Conservation (phyloP, 1,140 invertebrate species). For the Drosophila sproati region DNA sequence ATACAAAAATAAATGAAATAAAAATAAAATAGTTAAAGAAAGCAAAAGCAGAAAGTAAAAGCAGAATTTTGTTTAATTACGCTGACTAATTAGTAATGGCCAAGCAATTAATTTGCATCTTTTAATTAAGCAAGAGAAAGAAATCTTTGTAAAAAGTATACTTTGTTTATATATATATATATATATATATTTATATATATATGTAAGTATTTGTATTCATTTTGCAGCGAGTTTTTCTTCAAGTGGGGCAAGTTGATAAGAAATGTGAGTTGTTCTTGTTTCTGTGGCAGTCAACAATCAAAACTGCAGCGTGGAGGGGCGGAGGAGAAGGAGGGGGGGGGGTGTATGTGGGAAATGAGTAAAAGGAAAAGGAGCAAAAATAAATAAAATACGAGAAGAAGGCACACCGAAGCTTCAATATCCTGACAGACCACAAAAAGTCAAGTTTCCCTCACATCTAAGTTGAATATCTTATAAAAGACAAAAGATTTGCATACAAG, state of each 20-base stretch:
- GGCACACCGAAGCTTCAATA: background rate
- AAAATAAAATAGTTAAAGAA: background rate
- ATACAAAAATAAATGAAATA: conserved; percentile 4
- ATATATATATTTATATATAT: background rate
- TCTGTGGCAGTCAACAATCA: conserved; percentile 38
- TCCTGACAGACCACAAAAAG: background rate
- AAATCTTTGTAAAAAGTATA: background rate
- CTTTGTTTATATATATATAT: background rate
- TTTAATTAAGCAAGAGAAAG: conserved; percentile 16
- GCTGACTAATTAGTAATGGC: conserved; percentile 32
- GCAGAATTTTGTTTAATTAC: conserved; percentile 30
- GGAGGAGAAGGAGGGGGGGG: background rate
- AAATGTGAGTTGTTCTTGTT: conserved; percentile 9
- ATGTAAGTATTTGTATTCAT: conserved; percentile 1
- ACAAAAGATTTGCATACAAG: too few relatives aligned
- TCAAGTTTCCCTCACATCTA: too few relatives aligned
- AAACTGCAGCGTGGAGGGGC: conserved; percentile 37
- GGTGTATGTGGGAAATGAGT: background rate
- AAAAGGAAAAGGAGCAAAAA: conserved; percentile 2
- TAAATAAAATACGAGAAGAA: background rate
- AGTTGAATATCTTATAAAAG: too few relatives aligned
- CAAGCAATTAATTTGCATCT: conserved; percentile 31
- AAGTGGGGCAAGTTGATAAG: conserved; percentile 43
- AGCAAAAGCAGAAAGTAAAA: conserved; percentile 4
- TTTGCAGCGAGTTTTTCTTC: conserved; percentile 20